These are phyloP conservation scores for Hipposideros armiger DNA, from an alignment of 2,113 vertebrate species.

Conservation along the genomic window DNA sequence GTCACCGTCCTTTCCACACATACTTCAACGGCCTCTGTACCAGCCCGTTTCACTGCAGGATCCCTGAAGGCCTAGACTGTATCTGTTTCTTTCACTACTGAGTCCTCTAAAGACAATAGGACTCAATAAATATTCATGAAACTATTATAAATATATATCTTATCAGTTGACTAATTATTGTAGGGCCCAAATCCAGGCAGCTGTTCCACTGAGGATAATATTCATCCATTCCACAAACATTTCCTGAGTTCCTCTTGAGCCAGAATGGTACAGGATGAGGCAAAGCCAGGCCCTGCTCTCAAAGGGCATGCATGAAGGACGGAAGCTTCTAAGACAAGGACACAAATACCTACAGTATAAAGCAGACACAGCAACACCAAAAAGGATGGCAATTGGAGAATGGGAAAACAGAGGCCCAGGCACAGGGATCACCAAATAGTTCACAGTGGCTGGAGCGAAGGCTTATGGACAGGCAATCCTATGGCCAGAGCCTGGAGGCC, in stretches of 20 bases:
- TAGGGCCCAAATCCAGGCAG: background rate
- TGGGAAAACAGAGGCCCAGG: background rate
- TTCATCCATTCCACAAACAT: background rate
- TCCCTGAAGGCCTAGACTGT: background rate
- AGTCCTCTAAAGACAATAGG: background rate
- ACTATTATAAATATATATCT: background rate
- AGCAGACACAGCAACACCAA: background rate
- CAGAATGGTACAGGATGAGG: background rate
- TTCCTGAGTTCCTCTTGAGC: background rate
- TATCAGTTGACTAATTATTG: conserved; percentile 38
- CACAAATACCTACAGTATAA: background rate
- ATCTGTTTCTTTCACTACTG: background rate
- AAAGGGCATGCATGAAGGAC: background rate
- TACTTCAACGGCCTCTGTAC: background rate
- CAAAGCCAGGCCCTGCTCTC: conserved; percentile 9
- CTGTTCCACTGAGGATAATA: background rate
- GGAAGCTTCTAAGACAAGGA: conserved; percentile 18
- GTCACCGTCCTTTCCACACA: background rate
- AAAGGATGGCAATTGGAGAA: background rate
- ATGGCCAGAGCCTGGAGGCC: background rate
- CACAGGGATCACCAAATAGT: background rate
- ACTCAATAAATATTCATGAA: conserved; percentile 8
- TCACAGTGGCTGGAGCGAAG: background rate
- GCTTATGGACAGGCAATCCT: background rate
- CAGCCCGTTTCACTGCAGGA: background rate